Evolutionary conservation across 2,113 vertebrate genomes (phyloP).

Genomic region (Cyprinus carpio): DNA sequence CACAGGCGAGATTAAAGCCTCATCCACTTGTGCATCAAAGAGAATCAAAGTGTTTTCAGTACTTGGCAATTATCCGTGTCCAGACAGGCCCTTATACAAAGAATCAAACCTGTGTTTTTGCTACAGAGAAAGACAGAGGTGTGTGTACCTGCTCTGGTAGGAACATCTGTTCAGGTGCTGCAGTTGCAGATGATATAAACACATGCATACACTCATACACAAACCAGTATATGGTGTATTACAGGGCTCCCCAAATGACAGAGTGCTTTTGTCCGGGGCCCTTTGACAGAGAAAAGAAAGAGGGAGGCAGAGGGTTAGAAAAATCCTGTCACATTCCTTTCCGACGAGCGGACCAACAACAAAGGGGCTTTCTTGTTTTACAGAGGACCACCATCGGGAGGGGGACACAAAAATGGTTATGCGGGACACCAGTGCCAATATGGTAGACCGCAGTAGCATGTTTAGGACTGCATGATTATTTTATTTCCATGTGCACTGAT

Average conservation of each 20-base stretch:
- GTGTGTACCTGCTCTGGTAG: conserved; percentile 46
- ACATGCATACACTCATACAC: conserved; percentile 1
- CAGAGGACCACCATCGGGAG: conserved; percentile 63
- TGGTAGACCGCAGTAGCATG: neutral
- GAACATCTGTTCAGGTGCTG: conserved; percentile 77
- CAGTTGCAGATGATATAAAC: conserved; percentile 64
- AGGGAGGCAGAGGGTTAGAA: conserved; percentile 9
- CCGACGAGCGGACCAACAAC: conserved; percentile 75
- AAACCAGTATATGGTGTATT: conserved; percentile 65
- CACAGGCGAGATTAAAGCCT: conserved; percentile 1
- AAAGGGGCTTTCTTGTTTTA: conserved; percentile 75
- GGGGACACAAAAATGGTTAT: conserved; percentile 66
- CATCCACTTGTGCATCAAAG: neutral
- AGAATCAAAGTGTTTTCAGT: conserved; percentile 5
- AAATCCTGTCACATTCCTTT: conserved; percentile 77
- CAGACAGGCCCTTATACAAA: conserved; percentile 19
- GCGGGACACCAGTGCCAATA: conserved; percentile 57
- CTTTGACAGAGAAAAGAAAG: conserved; percentile 68
- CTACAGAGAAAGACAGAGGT: conserved; percentile 1
- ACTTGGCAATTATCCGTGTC: conserved; percentile 29
- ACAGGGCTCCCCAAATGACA: conserved; percentile 79
- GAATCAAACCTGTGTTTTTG: conserved; percentile 16
- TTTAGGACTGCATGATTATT: neutral
- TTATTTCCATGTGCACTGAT: neutral
- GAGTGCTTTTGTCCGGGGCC: conserved; percentile 76